Percentiles rank a stretch among this genome's conserved stretches.
Conservation (phyloP, 2,113 vertebrate species). For the Ameiurus melas region DNA sequence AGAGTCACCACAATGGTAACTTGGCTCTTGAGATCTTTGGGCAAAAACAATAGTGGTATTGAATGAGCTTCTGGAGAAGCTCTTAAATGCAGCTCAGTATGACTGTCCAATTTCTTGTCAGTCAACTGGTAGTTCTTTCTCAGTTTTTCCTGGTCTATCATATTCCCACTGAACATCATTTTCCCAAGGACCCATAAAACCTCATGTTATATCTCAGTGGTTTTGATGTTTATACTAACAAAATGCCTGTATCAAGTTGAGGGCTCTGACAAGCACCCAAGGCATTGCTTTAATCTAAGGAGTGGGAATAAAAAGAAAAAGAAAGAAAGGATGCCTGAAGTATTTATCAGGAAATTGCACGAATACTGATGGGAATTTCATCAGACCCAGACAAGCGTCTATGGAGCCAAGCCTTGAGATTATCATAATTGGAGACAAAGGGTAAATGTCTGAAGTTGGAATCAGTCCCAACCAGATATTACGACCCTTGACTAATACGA, state of each 20-base stretch:
- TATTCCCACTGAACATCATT: neutral
- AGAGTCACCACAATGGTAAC: constrained; percentile 66
- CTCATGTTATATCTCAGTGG: neutral
- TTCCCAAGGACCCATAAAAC: constrained; percentile 9
- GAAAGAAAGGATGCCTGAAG: constrained; percentile 24
- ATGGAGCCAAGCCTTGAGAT: constrained; percentile 57
- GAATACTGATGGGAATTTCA: constrained; percentile 46
- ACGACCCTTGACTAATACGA: constrained; percentile 53
- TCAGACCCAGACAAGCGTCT: constrained; percentile 53
- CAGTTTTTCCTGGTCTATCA: neutral
- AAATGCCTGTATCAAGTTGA: constrained; percentile 6
- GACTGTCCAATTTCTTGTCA: neutral
- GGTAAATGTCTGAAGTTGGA: constrained; percentile 49
- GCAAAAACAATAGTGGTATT: constrained; percentile 61
- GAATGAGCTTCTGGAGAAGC: constrained; percentile 41
- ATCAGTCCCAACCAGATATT: constrained; percentile 59
- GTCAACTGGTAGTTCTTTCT: neutral
- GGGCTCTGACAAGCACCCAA: neutral
- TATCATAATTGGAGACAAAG: constrained; percentile 64
- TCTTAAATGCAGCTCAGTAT: neutral
- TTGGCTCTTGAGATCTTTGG: constrained; percentile 53
- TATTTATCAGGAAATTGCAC: constrained; percentile 42
- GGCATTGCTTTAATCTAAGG: neutral
- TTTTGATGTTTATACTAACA: constrained; percentile 14
- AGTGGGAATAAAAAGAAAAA: constrained; percentile 8